A percentile compares a stretch with the other conserved stretches of the same genome.
Evolutionary conservation across 2,113 vertebrate species (phyloP).

Genomic region (Burhinus bistriatus): DNA sequence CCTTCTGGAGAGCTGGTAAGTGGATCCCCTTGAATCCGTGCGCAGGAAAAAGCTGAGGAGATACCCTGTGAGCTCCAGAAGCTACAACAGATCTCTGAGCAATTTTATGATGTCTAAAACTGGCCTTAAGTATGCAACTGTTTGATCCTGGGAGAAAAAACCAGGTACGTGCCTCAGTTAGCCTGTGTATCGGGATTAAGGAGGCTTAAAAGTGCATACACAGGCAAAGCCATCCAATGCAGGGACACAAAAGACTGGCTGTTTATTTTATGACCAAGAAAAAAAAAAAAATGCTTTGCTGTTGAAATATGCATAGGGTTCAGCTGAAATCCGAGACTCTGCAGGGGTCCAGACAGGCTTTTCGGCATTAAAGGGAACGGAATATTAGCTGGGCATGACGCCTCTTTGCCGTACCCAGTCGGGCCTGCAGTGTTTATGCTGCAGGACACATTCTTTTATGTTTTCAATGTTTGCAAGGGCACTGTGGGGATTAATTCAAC

Average conservation of each 20-base stretch:
- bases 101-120: neutral
- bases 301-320: conserved; percentile 27
- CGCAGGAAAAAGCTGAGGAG: neutral
- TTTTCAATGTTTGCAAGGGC: neutral
- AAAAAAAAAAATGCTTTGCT: conserved; percentile 38
- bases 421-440: conserved; percentile 2
- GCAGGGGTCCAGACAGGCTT: conserved; percentile 1
- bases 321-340: conserved; percentile 23
- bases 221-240: neutral
- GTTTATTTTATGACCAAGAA: conserved; percentile 43
- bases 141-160: neutral
- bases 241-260: conserved; percentile 12
- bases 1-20: neutral
- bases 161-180: neutral
- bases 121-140: neutral
- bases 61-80: neutral
- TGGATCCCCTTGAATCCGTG: neutral
- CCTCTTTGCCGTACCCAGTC: neutral
- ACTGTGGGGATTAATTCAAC: conserved; percentile 22
- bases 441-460: conserved; percentile 20
- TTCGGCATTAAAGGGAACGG: neutral
- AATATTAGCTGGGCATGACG: neutral
- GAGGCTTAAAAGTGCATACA: neutral
- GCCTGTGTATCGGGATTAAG: neutral
- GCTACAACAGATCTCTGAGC: neutral